phyloP scores from a whole-genome alignment of 2,797 vertebrate genomes.

The Melopsittacus undulatus region DNA sequence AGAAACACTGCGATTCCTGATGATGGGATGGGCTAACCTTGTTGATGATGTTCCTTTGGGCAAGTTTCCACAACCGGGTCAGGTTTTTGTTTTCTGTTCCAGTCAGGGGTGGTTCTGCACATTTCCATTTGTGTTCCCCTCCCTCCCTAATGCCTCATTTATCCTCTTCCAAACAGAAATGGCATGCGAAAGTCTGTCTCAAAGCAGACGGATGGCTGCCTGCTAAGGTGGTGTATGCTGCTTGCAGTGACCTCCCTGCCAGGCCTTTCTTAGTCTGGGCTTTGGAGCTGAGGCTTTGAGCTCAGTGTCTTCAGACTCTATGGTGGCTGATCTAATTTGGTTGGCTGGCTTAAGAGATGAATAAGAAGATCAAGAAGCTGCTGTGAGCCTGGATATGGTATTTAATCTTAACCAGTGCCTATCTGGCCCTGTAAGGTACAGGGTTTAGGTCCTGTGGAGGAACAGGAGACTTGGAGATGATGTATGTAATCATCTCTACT shows the following conservation, averaged over 20 bases:
- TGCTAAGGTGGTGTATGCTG: not conserved
- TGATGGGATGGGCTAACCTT: not conserved
- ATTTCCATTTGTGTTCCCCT: not conserved
- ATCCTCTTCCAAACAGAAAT: not conserved
- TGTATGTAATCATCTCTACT: not conserved
- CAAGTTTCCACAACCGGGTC: not conserved
- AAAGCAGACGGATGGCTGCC: not conserved
- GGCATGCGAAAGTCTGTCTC: not conserved
- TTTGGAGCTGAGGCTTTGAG: not conserved
- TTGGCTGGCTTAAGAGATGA: not conserved
- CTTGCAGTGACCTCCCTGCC: not conserved
- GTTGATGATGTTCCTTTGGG: not conserved
- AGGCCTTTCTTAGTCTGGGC: not conserved
- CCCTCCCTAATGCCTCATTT: not conserved
- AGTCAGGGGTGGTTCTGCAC: not conserved
- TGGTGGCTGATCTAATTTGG: not conserved
- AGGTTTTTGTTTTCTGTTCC: constrained; percentile 25
- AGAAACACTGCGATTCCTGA: not conserved
- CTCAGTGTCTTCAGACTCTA: not conserved
- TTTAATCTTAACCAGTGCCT: not conserved
- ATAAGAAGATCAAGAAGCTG: not conserved
- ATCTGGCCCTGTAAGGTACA: not conserved
- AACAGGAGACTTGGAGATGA: not conserved
- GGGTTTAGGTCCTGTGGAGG: not conserved
- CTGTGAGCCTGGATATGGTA: not conserved